Evolutionary conservation across 2,888 invertebrate species (phyloP), one percentile per base, ranked within the genome.

Genomic region (Steinernema hermaphroditum): DNA sequence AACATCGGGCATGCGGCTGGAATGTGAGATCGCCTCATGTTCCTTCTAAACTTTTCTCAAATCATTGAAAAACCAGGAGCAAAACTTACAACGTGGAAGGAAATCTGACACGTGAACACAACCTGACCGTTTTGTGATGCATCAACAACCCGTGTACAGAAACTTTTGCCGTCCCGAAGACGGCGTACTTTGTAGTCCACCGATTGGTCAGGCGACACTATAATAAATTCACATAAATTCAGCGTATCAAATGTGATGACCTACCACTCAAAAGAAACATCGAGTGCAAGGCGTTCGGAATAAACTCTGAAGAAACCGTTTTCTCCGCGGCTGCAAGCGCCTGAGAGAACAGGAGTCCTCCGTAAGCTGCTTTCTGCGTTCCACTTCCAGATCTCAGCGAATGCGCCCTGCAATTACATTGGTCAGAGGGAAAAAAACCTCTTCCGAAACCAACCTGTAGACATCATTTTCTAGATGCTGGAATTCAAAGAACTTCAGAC

Each of bases 161-260:
- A 88, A 43, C 87, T 87, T 9, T 82, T 79, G 0, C 89, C 89
- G 80, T 88, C 88, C 8, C 89, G 80, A 2, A 86, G 82, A 16
- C 87, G 81, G 19, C 87, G 87, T 41, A 89, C 88, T 49, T 85
- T 83, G 77, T 88, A 89, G 50, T 88, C 76, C 4, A 88, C 85
- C 6, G 88, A 87, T 24, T 80, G 80, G 37, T 83, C 72, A 1
- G 82, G 79, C 72, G 81, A 78, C 6, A 81, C 85, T 84, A 70
- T 62, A 77, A 77, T n/a, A n/a, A n/a, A n/a, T n/a, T n/a, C n/a
- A n/a, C n/a, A n/a, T n/a, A n/a, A n/a, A n/a, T n/a, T n/a, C n/a
- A n/a, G n/a, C n/a, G n/a, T n/a, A n/a, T n/a, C 41, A 74, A 43
- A 43, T n/a, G 68, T 24, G 2, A 69, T 69, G 6, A 49, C 77